A percentile compares a stretch with the other conserved stretches of the same genome.
phyloP scores from a whole-genome alignment of 2,797 vertebrate species.

The Enteromius thamalakanensis region DNA sequence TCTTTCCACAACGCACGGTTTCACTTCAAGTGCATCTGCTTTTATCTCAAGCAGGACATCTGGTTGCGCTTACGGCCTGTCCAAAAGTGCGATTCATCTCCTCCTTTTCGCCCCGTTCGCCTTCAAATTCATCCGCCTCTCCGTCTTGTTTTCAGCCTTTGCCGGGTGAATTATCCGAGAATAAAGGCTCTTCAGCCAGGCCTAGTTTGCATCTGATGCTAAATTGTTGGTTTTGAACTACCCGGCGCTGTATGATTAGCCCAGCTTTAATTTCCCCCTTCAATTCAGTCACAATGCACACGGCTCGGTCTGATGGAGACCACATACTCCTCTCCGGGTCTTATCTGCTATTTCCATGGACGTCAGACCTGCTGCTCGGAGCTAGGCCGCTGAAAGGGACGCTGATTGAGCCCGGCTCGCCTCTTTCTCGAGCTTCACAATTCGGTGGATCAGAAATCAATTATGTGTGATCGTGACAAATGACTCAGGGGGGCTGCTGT shows the following conservation, averaged over 20 bases:
- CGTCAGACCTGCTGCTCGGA: slow-evolving; percentile 28
- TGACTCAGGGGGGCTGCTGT: slow-evolving; percentile 66
- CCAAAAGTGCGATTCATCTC: slow-evolving; percentile 56
- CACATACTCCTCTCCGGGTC: slow-evolving; percentile 13
- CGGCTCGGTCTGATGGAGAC: slow-evolving; percentile 26
- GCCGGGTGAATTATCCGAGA: slow-evolving; percentile 31
- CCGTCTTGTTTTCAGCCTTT: slow-evolving; percentile 33
- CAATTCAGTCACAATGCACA: slow-evolving; percentile 43
- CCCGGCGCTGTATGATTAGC: slow-evolving; percentile 47
- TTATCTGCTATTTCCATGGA: slow-evolving; percentile 51
- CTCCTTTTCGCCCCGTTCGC: slow-evolving; percentile 41
- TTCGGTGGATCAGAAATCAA: slow-evolving; percentile 79
- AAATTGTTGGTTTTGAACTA: slow-evolving; percentile 53
- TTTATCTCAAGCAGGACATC: slow-evolving; percentile 64
- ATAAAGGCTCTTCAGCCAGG: slow-evolving; percentile 45
- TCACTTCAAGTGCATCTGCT: slow-evolving; percentile 57
- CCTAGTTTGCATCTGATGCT: slow-evolving; percentile 55
- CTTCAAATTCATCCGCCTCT: slow-evolving; percentile 42
- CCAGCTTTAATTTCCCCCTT: slow-evolving; percentile 50
- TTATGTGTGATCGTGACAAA: slow-evolving; percentile 83
- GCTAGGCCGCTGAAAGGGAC: slow-evolving; percentile 34
- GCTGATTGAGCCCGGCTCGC: slow-evolving; percentile 45
- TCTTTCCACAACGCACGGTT: slow-evolving; percentile 51
- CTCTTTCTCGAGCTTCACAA: slow-evolving; percentile 64
- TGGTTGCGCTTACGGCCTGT: slow-evolving; percentile 57